Evolutionary conservation across 2,888 invertebrate species (phyloP).

Genomic region (Meloe dianella): DNA sequence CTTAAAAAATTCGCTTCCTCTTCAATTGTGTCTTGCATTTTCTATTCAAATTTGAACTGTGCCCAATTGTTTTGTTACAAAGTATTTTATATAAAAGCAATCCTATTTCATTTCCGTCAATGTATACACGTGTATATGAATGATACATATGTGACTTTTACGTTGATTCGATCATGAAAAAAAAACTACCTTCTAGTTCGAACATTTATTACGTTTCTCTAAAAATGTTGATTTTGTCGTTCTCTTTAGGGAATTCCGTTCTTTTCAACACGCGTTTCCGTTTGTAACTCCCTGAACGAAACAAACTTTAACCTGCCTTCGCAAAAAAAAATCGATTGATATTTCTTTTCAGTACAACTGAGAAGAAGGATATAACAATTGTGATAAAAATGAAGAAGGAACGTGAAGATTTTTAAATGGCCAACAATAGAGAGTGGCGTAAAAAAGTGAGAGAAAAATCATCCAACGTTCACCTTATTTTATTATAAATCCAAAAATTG

Average conservation of each 20-base stretch:
- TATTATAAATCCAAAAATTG: background rate
- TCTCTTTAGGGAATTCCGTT: background rate
- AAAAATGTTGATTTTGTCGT: conserved; percentile 6
- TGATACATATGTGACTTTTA: background rate
- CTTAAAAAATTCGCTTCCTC: background rate
- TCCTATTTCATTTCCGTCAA: background rate
- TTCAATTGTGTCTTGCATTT: background rate
- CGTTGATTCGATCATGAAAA: background rate
- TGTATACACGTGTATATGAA: background rate
- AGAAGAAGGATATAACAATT: background rate
- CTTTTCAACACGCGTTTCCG: conserved; percentile 3
- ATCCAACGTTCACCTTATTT: background rate
- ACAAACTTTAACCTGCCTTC: background rate
- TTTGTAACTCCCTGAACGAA: conserved; percentile 5
- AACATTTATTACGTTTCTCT: background rate
- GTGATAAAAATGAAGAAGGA: background rate
- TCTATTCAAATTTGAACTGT: conserved; percentile 4
- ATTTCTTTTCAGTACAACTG: background rate
- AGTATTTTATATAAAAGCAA: background rate
- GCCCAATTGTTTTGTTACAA: background rate
- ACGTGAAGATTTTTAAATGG: background rate
- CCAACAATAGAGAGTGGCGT: background rate
- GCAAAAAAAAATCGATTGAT: background rate
- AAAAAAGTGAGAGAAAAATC: background rate
- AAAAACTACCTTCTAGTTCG: background rate